These are phyloP conservation scores for Drosophila nigromelanica DNA, from an alignment of 1,140 invertebrate genomes.

Conservation along the genomic window DNA sequence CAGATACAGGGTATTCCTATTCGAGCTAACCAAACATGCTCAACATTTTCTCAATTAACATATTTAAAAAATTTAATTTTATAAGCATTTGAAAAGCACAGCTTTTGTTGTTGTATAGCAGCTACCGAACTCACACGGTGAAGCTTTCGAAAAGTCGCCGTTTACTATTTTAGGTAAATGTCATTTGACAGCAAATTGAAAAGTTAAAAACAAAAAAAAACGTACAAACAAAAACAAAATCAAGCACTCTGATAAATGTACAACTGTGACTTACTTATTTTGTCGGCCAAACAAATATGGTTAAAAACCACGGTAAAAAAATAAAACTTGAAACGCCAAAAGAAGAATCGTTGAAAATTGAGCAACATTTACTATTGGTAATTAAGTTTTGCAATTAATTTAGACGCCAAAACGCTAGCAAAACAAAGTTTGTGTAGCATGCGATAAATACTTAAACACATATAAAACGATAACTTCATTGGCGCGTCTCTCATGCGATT, in stretches of 20 bases:
- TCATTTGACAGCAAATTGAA: conserved; percentile 8
- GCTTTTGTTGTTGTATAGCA: too few species aligned
- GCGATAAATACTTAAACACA: conserved; percentile 16
- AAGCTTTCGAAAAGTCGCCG: neutral
- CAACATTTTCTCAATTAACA: neutral
- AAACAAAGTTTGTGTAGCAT: conserved; percentile 42
- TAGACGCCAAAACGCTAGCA: conserved; percentile 30
- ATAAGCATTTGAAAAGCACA: neutral
- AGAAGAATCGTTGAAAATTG: conserved; percentile 52
- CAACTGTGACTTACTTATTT: conserved; percentile 19
- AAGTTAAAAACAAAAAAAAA: neutral
- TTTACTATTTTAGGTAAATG: conserved; percentile 9
- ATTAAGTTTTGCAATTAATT: conserved; percentile 50
- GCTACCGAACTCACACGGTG: neutral
- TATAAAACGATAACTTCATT: neutral
- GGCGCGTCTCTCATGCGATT: conserved; percentile 8
- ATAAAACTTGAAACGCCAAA: conserved; percentile 35
- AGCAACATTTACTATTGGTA: conserved; percentile 50
- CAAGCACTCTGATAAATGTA: neutral
- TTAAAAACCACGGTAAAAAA: conserved; percentile 17
- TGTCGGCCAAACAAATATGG: conserved; percentile 25
- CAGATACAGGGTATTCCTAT: neutral
- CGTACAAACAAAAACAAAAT: neutral
- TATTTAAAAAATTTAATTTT: neutral
- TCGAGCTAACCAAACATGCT: neutral